Conservation (phyloP, 2,888 invertebrate species). For the Odontocolon sp. region DNA sequence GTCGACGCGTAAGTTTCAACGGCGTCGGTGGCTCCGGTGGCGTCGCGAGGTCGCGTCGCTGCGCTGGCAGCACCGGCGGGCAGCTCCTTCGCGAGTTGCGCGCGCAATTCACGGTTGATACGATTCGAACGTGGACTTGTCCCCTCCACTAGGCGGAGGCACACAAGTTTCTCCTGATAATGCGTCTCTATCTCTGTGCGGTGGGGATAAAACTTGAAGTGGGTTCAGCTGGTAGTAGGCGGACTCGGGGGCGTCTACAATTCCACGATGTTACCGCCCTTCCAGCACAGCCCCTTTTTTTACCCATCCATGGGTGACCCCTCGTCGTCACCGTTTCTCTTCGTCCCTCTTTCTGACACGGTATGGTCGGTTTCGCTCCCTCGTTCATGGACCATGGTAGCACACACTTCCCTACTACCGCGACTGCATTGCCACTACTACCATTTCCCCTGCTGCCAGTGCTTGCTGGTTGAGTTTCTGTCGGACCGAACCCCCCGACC, state of each 20-base stretch:
- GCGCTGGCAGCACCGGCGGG: constrained; percentile 46
- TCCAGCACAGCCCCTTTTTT: constrained; percentile 76
- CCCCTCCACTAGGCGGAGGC: constrained; percentile 38
- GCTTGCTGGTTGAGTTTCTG: constrained; percentile 58
- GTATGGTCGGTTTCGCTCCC: constrained; percentile 37
- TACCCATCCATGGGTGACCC: constrained; percentile 63
- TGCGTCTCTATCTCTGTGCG: constrained; percentile 18
- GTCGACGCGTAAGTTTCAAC: constrained; percentile 43
- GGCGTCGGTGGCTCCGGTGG: constrained; percentile 41
- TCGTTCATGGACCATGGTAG: constrained; percentile 46
- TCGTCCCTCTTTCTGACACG: neutral
- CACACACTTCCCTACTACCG: constrained; percentile 66
- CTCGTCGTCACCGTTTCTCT: constrained; percentile 24
- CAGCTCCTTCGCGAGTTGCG: constrained; percentile 66
- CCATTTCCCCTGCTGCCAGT: constrained; percentile 66
- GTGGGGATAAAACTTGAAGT: constrained; percentile 67
- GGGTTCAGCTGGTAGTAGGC: constrained; percentile 71
- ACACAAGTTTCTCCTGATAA: constrained; percentile 47
- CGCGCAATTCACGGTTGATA: constrained; percentile 75
- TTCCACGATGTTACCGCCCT: constrained; percentile 71
- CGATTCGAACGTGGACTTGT: constrained; percentile 35
- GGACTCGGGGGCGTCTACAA: constrained; percentile 76
- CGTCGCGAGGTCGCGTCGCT: constrained; percentile 38
- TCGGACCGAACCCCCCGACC: constrained; percentile 71
- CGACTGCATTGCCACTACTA: constrained; percentile 52